Conservation (phyloP, 2,113 vertebrate genomes). For the Telmatochromis sp. region DNA sequence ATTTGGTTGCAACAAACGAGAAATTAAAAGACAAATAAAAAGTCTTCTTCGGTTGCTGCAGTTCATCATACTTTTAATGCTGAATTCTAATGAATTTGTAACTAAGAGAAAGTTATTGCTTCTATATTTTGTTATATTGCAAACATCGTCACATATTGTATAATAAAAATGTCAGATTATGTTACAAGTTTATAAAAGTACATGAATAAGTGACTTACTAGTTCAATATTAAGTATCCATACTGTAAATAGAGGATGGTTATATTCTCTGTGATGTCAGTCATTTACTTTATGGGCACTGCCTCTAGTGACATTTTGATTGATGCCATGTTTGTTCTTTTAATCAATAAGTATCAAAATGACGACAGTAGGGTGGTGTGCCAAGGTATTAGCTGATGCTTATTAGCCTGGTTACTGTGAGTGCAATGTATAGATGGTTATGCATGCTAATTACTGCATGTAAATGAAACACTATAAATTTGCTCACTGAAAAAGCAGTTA, state of each 20-base stretch:
- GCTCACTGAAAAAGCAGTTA: not conserved
- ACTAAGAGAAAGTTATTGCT: not conserved
- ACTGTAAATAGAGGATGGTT: not conserved
- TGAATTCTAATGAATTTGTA: not conserved
- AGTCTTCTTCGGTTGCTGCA: not conserved
- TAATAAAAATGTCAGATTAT: not conserved
- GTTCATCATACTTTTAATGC: not conserved
- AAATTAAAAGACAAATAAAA: not conserved
- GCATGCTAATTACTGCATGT: not conserved
- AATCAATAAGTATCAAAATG: not conserved
- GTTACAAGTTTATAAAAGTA: not conserved
- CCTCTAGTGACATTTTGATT: not conserved
- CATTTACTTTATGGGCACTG: not conserved
- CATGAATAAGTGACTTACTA: not conserved
- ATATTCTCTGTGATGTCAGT: not conserved
- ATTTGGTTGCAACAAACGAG: not conserved
- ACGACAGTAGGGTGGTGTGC: accelerated
- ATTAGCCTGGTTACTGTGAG: not conserved
- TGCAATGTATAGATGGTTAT: too few relatives aligned
- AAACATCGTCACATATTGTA: not conserved
- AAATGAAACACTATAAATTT: not conserved
- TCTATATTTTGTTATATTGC: not conserved
- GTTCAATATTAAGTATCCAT: not conserved
- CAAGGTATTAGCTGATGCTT: not conserved
- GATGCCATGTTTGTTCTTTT: not conserved